These are phyloP conservation scores for Mamestra brassicae DNA, from an alignment of 2,888 invertebrate species.

Conservation along the genomic window DNA sequence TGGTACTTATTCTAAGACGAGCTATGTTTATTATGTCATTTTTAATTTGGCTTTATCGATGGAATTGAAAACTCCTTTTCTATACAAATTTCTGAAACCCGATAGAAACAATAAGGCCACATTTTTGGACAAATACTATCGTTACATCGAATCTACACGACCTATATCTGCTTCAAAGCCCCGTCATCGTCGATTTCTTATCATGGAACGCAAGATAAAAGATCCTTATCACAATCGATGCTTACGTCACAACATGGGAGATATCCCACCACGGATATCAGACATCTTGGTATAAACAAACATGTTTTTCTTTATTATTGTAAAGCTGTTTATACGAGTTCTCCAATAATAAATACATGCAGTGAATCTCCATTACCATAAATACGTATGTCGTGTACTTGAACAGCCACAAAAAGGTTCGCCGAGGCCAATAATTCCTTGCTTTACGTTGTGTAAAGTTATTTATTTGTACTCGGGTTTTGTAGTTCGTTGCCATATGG, in stretches of 20 bases:
- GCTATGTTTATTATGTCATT: slow-evolving; percentile 54
- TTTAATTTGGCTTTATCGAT: slow-evolving; percentile 14
- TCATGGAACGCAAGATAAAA: slow-evolving; percentile 35
- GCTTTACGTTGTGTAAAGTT: slow-evolving; percentile 28
- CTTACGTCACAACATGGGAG: slow-evolving; percentile 33
- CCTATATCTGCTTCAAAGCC: slow-evolving; percentile 43
- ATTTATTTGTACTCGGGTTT: slow-evolving; percentile 42
- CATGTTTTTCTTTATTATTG: slow-evolving; percentile 33
- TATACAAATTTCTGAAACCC: background rate
- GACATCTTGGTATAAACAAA: slow-evolving; percentile 35
- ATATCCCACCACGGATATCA: slow-evolving; percentile 12
- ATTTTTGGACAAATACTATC: background rate
- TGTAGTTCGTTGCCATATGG: slow-evolving; percentile 36
- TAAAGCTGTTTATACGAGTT: slow-evolving; percentile 25
- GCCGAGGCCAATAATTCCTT: slow-evolving; percentile 51
- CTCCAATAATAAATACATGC: slow-evolving; percentile 54
- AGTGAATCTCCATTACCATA: slow-evolving; percentile 70
- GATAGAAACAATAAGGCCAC: background rate
- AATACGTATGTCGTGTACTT: slow-evolving; percentile 62
- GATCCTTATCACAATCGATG: slow-evolving; percentile 34
- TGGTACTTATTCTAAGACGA: slow-evolving; percentile 63
- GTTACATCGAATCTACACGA: slow-evolving; percentile 13
- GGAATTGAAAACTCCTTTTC: background rate
- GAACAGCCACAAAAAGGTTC: slow-evolving; percentile 63
- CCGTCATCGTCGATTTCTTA: slow-evolving; percentile 41